These are phyloP conservation scores for Trypoxylus dichotomus DNA, from an alignment of 1,140 invertebrate species.

Conservation along the genomic window DNA sequence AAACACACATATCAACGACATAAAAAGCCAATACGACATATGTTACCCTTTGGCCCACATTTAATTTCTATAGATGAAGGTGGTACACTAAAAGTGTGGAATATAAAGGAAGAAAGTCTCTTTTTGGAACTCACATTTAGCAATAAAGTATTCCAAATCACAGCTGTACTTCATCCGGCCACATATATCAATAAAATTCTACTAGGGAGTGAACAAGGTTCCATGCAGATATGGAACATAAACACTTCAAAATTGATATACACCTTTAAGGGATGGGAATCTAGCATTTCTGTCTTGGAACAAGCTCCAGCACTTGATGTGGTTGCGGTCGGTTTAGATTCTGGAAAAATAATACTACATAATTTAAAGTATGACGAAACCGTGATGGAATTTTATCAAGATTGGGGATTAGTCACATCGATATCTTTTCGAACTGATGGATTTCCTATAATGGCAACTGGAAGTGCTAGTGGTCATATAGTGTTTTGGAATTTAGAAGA, in stretches of 20 bases:
- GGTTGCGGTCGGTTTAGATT: slow-evolving; percentile 79
- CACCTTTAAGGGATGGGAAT: slow-evolving; percentile 78
- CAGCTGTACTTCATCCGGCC: slow-evolving; percentile 80
- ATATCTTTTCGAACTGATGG: slow-evolving; percentile 89
- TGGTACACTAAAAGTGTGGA: slow-evolving; percentile 81
- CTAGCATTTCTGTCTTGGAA: slow-evolving; percentile 71
- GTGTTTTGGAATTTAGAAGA: slow-evolving; percentile 95
- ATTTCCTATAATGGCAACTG: slow-evolving; percentile 80
- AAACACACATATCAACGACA: slow-evolving; percentile 83
- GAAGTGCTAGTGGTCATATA: slow-evolving; percentile 77
- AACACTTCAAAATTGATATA: slow-evolving; percentile 77
- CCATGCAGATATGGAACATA: slow-evolving; percentile 90
- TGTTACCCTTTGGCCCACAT: slow-evolving; percentile 87
- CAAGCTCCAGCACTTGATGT: slow-evolving; percentile 89
- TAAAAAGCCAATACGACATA: slow-evolving; percentile 66
- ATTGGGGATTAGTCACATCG: slow-evolving; percentile 85
- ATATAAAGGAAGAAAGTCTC: slow-evolving; percentile 72
- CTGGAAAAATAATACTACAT: slow-evolving; percentile 83
- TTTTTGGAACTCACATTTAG: slow-evolving; percentile 73
- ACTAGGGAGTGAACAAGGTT: slow-evolving; percentile 87
- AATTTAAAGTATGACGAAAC: slow-evolving; percentile 87
- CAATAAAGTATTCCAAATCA: slow-evolving; percentile 73
- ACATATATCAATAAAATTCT: slow-evolving; percentile 95
- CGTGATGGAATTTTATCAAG: slow-evolving; percentile 85
- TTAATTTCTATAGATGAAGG: slow-evolving; percentile 83